These are phyloP conservation scores for Psittacara wagleri DNA, from an alignment of 2,113 vertebrate species.

Conservation along the genomic window DNA sequence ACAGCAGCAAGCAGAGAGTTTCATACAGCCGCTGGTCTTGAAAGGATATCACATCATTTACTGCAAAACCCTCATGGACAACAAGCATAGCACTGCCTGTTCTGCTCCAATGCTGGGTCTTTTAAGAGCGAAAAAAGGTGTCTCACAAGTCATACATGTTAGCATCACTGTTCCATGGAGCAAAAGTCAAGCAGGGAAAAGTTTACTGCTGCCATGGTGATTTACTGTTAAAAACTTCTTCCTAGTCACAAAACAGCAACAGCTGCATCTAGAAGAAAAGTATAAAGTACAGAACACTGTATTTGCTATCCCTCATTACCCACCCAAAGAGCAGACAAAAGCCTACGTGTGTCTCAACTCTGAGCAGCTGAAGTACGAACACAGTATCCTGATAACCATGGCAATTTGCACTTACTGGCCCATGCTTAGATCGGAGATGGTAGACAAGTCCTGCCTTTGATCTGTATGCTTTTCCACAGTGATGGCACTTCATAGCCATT, in stretches of 20 bases:
- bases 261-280: background rate
- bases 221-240: background rate
- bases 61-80: background rate
- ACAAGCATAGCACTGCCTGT: background rate
- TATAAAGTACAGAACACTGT: background rate
- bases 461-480: conserved; percentile 89
- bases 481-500: conserved; percentile 86
- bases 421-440: conserved; percentile 90
- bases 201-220: background rate
- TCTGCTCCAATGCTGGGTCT: background rate
- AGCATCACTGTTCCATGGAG: background rate
- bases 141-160: background rate
- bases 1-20: background rate
- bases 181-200: background rate
- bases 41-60: background rate
- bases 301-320: background rate
- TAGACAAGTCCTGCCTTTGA: conserved; percentile 93
- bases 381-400: rapidly evolving
- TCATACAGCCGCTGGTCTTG: background rate
- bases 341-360: rapidly evolving
- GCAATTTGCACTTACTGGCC: conserved; percentile 80
- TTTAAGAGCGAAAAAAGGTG: background rate
- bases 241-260: background rate
- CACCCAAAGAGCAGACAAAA: background rate
- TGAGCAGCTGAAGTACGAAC: background rate